Percentiles rank a stretch among this genome's conserved stretches.
phyloP scores from a whole-genome alignment of 2,888 invertebrate genomes.

The Cryptus armator region DNA sequence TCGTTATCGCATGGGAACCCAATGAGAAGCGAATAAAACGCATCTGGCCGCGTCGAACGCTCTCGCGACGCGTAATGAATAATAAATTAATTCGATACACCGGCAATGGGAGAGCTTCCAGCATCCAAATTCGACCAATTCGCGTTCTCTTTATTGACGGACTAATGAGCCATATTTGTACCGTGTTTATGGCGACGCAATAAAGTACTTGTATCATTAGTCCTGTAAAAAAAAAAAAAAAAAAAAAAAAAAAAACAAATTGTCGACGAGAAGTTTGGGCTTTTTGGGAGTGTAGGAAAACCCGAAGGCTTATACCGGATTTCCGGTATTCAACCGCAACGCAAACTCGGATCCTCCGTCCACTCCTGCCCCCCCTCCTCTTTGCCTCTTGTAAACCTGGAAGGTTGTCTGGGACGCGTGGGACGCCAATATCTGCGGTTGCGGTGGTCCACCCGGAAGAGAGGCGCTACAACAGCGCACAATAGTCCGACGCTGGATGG shows the following conservation, averaged over 20 bases:
- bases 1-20: no score
- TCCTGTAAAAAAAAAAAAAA: no score
- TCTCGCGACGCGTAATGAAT: no score
- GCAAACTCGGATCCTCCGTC: constrained; percentile 3
- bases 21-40: no score
- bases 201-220: no score
- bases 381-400: background rate
- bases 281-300: background rate
- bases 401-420: background rate
- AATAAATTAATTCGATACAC: background rate
- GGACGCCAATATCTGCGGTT: constrained; percentile 60
- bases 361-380: background rate
- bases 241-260: background rate
- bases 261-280: background rate
- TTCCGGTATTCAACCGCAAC: constrained; percentile 20
- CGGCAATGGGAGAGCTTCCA: background rate
- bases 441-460: constrained; percentile 40
- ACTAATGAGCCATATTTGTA: no score
- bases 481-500: constrained; percentile 30
- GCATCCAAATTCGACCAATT: no score
- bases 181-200: no score
- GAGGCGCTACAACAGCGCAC: constrained; percentile 21
- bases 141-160: background rate
- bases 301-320: constrained; percentile 24
- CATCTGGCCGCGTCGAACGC: no score